Conservation (phyloP, 2,797 vertebrate genomes). For the Mionectes olivaceus region DNA sequence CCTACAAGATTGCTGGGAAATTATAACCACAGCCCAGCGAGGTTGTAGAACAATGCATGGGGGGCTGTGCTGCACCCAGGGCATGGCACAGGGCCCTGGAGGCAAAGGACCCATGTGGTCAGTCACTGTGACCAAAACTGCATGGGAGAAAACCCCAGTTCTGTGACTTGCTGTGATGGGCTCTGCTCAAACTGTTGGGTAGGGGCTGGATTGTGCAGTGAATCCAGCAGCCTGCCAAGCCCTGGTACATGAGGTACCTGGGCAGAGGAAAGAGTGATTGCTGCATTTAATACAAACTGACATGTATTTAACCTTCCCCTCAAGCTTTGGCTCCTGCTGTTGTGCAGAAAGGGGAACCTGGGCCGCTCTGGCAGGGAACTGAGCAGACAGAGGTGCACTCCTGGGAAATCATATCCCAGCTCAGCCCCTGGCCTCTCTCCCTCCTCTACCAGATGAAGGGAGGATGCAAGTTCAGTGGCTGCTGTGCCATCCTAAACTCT, state of each 20-base stretch:
- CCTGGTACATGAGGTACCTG: neutral
- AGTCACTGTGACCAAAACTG: neutral
- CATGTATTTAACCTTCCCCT: neutral
- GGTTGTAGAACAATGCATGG: neutral
- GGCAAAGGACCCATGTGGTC: neutral
- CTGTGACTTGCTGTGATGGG: accelerated
- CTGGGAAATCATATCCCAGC: accelerated
- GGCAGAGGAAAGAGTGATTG: neutral
- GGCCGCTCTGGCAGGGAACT: neutral
- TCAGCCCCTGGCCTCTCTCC: neutral
- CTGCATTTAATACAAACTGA: neutral
- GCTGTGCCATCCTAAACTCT: neutral
- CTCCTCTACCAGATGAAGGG: neutral
- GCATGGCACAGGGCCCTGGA: accelerated
- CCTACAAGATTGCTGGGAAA: neutral
- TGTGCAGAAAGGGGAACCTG: neutral
- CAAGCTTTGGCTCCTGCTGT: neutral
- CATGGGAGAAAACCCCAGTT: neutral
- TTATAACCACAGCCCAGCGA: neutral
- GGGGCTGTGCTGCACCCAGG: neutral
- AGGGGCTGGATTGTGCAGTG: neutral
- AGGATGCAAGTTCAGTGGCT: neutral
- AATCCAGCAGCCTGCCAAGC: neutral
- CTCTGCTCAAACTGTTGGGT: neutral
- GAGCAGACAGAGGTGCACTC: neutral